Evolutionary conservation across 2,113 vertebrate genomes (phyloP), one percentile per base, ranked within the genome.

Genomic region (Lepisosteus oculatus): DNA sequence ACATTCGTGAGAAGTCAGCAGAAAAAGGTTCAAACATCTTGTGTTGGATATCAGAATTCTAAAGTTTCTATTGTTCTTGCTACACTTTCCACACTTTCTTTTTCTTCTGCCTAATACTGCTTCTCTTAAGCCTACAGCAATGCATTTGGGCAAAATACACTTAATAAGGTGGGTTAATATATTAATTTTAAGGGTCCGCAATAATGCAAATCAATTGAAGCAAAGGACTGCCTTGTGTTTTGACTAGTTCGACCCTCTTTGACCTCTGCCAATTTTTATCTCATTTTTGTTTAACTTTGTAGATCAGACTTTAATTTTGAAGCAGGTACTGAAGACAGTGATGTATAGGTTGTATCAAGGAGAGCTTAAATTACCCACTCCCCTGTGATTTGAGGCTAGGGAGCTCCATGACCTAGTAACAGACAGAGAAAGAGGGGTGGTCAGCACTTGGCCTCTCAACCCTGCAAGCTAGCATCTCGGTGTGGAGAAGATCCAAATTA

Each of bases 271-370:
- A 93, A 93, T 95, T 94, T 95, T 95, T 90, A 94, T 96, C 95
- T 96, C 92, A 94, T 97, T 96, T 94, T 92, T 93, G 91, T 95
- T 96, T 93, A 95, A 97, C 93, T 96, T 96, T 95, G 93, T 95
- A 96, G 95, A 96, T 97, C 93, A 95, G 93, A 95, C 95, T 97
- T 97, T 98, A 97, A 99, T 98, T 98, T 95, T 95, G 95, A 95
- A 92, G 89, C 92, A 84, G 85, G 87, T 88, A 74, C 81, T 80
- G 90, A 76, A 93, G 97, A 98, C 96, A 97, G 94, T 98, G 97
- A 99, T 98, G 93, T 97, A 98, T 98, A 93, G 94, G 93, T 91
- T 95, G 93, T 92, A 96, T 96, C 94, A 95, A 93, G 89, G 85
- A 91, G 83, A 89, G 93, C 93, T 95, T 95, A 95, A 97, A 99